Evolutionary conservation across 2,113 vertebrate species (phyloP), one percentile per base, ranked within the genome.

Genomic region (Oenanthe melanoleuca): DNA sequence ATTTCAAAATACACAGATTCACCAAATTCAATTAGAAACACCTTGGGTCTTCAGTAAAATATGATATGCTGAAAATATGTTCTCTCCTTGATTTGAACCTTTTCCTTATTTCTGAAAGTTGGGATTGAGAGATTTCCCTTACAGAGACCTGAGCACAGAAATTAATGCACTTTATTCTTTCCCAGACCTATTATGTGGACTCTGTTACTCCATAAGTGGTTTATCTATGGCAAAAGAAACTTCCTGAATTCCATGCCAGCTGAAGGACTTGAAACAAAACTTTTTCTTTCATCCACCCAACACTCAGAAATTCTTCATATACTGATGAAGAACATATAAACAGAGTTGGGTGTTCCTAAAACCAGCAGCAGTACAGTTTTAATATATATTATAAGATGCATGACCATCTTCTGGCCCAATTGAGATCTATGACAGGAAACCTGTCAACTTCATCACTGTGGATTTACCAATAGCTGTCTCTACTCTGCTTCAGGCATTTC

Each of bases 201-300:
- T 63, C 11, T 63, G 9, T 6, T 65, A 2, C 28, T 65, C 15
- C 8, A 88, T 59, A 38, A 49, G 12, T 14, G 2, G 14, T 59
- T 67, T 3, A 19, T 3, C 6, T 38, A 3, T 7, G 14, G 5
- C 31, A 34, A 61, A 59, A 37, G 23, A 61, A 6, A 33, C 5
- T 57, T 92, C 7, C 8, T 50, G 9, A 70, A 83, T 33, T 85
- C 25, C 14, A 8, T 20, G 5, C 1, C 18, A 75, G 4, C 2
- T 53, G 18, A 61, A 59, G 28, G 4, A 47, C 9, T 50, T 55
- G 16, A 63, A 75, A 55, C 3, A 3, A 38, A 74, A 3, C 3
- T 22, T 56, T 3, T 24, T 55, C 15, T 74, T 84, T 11, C 11
- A 33, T 44, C 12, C 0, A 0, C 25, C 15, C 29, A 31, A 5